phyloP scores from a whole-genome alignment of 2,113 vertebrate species.

The Vidua chalybeata region DNA sequence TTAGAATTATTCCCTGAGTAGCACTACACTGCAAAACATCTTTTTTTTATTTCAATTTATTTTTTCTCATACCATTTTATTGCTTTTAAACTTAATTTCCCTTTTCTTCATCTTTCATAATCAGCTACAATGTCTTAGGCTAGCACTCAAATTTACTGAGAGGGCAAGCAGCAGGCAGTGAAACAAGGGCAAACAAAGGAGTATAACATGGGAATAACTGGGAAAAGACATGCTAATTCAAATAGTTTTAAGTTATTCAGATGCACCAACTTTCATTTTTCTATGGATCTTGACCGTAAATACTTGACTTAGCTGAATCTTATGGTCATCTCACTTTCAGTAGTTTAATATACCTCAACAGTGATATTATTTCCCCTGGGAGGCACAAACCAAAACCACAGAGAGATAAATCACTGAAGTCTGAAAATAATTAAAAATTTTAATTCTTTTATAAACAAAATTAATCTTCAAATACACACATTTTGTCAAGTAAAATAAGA shows the following conservation, averaged over 20 bases:
- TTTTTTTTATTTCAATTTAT: constrained; percentile 8
- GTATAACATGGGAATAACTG: not conserved
- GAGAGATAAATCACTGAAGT: not conserved
- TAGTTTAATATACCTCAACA: not conserved
- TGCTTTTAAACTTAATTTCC: constrained; percentile 15
- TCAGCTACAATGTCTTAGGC: not conserved
- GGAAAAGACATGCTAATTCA: not conserved
- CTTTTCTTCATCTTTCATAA: constrained; percentile 20
- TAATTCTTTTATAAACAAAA: not conserved
- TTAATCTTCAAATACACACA: not conserved
- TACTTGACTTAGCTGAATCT: not conserved
- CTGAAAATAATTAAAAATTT: not conserved
- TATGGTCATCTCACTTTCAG: not conserved
- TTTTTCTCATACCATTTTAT: constrained; percentile 37
- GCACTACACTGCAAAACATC: not conserved
- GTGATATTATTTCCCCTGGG: not conserved
- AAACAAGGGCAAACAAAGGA: not conserved
- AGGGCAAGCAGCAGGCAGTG: not conserved
- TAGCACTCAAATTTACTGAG: not conserved
- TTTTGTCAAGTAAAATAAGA: not conserved
- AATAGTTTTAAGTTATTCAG: not conserved
- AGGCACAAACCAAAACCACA: not conserved
- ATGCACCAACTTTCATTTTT: not conserved
- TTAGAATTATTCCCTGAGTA: constrained; percentile 29
- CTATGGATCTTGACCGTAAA: not conserved